Conservation (phyloP, 2,113 vertebrate genomes). For the Heliornis fulica region DNA sequence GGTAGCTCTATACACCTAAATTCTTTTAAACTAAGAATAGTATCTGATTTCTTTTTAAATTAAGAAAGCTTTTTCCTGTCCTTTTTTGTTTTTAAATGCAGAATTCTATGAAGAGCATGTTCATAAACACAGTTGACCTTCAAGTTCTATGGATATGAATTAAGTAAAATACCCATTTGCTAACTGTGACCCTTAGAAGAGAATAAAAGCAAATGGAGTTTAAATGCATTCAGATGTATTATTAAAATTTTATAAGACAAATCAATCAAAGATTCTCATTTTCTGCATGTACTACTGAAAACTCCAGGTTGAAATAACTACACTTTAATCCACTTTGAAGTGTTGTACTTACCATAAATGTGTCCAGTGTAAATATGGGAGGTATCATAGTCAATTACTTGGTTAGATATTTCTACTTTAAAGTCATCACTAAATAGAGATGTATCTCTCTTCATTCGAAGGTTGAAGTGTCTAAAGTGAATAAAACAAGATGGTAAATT, state of each 20-base stretch:
- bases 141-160: neutral
- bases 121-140: neutral
- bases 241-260: neutral
- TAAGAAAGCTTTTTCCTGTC: neutral
- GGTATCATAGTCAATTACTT: constrained; percentile 83
- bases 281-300: neutral
- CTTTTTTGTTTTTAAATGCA: neutral
- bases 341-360: constrained; percentile 85
- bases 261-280: neutral
- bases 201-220: neutral
- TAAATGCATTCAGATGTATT: neutral
- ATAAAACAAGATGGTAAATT: neutral
- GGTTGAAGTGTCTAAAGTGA: constrained; percentile 87
- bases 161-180: neutral
- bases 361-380: constrained; percentile 98
- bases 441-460: constrained; percentile 92
- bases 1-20: neutral
- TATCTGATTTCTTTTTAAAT: neutral
- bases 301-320: neutral
- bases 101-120: neutral
- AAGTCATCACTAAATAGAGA: constrained; percentile 89
- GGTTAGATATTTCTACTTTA: constrained; percentile 86
- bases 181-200: neutral
- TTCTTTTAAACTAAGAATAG: neutral
- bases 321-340: neutral